phyloP scores from a whole-genome alignment of 2,113 vertebrate genomes.

The Chamaea fasciata region DNA sequence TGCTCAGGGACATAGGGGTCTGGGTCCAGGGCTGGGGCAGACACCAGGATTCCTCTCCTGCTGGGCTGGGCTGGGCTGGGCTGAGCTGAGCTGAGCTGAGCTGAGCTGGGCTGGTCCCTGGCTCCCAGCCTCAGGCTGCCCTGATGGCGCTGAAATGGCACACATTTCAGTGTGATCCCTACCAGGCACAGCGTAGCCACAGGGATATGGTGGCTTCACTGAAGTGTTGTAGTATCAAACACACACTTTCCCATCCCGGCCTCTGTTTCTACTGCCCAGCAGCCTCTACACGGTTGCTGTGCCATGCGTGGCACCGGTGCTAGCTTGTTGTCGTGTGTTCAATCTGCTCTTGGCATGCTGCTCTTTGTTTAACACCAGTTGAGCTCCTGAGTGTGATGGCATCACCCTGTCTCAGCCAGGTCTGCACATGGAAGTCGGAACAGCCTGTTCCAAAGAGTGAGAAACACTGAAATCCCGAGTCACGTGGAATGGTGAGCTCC shows the following conservation, averaged over 20 bases:
- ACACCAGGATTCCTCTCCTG: neutral
- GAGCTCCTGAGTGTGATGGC: accelerated
- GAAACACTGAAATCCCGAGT: neutral
- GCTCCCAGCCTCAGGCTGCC: accelerated
- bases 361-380: neutral
- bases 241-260: neutral
- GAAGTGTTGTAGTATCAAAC: neutral
- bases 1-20: no score
- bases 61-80: accelerated
- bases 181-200: accelerated
- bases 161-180: no score
- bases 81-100: no score
- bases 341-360: neutral
- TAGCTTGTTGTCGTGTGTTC: neutral
- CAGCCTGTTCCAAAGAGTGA: neutral
- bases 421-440: neutral
- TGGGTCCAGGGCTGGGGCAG: neutral
- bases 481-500: neutral
- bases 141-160: accelerated
- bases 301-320: accelerated
- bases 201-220: no score
- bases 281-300: neutral
- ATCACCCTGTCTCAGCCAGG: neutral
- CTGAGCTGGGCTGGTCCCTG: neutral
- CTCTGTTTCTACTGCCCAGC: neutral